phyloP scores from a whole-genome alignment of 2,113 vertebrate genomes.

The Mungos mungo region DNA sequence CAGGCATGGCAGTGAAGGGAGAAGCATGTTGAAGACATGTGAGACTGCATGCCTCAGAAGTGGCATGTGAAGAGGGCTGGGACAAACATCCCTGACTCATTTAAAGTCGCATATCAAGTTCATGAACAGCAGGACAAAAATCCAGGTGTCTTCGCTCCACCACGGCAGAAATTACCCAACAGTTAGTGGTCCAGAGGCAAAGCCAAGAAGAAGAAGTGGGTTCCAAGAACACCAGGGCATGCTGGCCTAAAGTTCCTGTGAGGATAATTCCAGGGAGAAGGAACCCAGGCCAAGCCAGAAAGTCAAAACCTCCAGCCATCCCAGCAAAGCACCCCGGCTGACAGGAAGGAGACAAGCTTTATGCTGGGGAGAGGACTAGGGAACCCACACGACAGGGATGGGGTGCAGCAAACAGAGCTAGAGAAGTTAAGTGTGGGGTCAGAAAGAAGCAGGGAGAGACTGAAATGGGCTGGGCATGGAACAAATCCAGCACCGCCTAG shows the following conservation, averaged over 20 bases:
- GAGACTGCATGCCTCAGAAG: background rate
- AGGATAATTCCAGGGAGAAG: slow-evolving; percentile 33
- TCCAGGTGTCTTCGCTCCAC: slow-evolving; percentile 63
- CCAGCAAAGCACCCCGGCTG: background rate
- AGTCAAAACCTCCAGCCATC: background rate
- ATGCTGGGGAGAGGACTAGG: background rate
- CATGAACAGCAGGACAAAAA: slow-evolving; percentile 5
- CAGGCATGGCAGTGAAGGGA: background rate
- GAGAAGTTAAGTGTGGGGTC: background rate
- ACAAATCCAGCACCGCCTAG: background rate
- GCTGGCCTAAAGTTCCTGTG: background rate
- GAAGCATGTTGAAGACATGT: background rate
- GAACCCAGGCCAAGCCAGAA: background rate
- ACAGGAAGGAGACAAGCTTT: background rate
- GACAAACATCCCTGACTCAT: background rate
- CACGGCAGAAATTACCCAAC: slow-evolving; percentile 45
- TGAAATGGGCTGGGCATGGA: background rate
- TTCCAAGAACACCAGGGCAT: background rate
- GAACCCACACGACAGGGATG: no score
- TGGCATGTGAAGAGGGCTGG: background rate
- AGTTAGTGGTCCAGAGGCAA: background rate
- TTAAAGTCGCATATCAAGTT: background rate
- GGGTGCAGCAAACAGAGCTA: background rate
- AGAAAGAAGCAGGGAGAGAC: background rate
- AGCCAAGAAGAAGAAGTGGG: slow-evolving; percentile 9